Conservation (phyloP, 2,797 vertebrate species). For the Gorsachius magnificus region DNA sequence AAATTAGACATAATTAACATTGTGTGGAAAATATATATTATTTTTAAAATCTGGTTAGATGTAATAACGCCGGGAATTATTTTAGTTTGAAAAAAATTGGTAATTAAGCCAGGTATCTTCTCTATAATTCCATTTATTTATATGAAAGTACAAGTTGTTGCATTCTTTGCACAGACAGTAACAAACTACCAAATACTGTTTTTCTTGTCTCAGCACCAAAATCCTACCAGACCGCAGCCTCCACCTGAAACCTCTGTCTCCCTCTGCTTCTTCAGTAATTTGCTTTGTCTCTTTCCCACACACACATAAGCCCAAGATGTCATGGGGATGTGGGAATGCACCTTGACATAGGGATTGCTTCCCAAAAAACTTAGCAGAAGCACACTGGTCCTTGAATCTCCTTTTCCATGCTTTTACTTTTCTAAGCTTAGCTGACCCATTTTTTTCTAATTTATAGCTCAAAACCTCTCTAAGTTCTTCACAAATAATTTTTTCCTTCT, state of each 20-base stretch:
- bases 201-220: background rate
- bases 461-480: background rate
- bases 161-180: background rate
- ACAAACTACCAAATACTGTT: background rate
- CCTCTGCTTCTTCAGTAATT: background rate
- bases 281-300: background rate
- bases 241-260: background rate
- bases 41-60: background rate
- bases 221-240: background rate
- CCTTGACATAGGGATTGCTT: background rate
- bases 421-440: background rate
- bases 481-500: background rate
- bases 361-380: background rate
- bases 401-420: background rate
- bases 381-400: background rate
- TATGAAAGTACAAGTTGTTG: background rate
- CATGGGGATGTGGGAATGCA: background rate
- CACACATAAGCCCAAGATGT: background rate
- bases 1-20: background rate
- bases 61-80: background rate
- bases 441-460: background rate
- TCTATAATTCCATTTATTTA: background rate
- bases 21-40: background rate
- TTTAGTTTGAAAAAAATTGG: background rate
- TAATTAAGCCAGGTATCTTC: background rate